phyloP scores from a whole-genome alignment of 2,113 vertebrate genomes.

The Saiga tatarica region DNA sequence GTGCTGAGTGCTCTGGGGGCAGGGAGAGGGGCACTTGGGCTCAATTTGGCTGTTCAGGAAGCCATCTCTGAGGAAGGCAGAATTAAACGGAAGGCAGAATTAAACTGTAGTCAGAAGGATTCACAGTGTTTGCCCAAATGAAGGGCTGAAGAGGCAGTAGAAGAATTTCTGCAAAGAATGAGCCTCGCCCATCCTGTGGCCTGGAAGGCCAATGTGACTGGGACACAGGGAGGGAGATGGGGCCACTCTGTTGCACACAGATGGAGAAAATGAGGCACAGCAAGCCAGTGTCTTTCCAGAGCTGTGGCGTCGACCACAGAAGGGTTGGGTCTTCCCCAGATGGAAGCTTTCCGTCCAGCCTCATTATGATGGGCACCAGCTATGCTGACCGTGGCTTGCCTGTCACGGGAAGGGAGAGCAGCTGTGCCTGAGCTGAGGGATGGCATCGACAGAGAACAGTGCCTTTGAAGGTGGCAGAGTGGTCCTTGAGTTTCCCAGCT shows the following conservation, averaged over 20 bases:
- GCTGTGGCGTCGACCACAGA: fast-evolving
- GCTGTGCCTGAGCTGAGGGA: background rate
- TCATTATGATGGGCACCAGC: fast-evolving
- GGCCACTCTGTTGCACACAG: fast-evolving
- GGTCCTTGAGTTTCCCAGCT: background rate
- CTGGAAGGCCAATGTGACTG: background rate
- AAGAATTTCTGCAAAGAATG: background rate
- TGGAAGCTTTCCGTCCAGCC: background rate
- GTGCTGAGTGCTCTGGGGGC: background rate
- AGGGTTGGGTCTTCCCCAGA: background rate
- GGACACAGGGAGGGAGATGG: background rate
- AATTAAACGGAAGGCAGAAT: background rate
- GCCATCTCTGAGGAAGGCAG: background rate
- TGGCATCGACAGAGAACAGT: fast-evolving
- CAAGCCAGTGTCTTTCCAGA: background rate
- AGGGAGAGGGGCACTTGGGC: background rate
- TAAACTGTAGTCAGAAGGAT: background rate
- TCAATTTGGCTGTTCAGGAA: background rate
- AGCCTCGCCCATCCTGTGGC: background rate
- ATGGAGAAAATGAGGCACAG: background rate
- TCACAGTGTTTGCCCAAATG: fast-evolving
- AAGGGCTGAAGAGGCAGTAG: background rate
- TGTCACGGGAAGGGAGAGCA: background rate
- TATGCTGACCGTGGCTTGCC: background rate
- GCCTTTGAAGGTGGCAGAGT: background rate